Evolutionary conservation across 2,888 invertebrate genomes (phyloP), one percentile per base, ranked within the genome.

Genomic region (Coleophora flavipennella): DNA sequence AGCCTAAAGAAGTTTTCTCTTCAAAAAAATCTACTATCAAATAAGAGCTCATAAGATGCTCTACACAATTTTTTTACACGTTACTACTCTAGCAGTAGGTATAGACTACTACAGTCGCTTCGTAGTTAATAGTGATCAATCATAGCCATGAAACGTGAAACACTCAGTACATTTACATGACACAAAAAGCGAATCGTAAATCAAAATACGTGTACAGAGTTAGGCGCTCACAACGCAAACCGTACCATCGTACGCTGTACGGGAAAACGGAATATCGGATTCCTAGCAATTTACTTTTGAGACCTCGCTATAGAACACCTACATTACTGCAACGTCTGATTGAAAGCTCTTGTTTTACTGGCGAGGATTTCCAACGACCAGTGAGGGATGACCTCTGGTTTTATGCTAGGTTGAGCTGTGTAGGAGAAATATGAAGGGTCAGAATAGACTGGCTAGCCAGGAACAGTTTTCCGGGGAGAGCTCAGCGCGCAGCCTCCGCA

Each of bases 401-500:
- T 54, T 52, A 44, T 51, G 49, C 43, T 41, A 43, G 43, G 41
- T 50, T 59, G 45, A 43, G 29, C 9, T n/a, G 14, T 3, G 12
- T 13, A 13, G 11, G 27, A 35, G 38, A 27, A 52, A 42, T 48
- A 49, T 48, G 63, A 62, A 42, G 57, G 68, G 55, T 68, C 75
- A 63, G 44, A 49, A 46, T 59, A 53, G 40, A 50, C 45, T 66
- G 67, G 75, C 43, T 50, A 38, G 38, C 44, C 55, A 49, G 48
- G 51, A 51, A 40, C 55, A 48, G 58, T 50, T 53, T n/a, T n/a
- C n/a, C 59, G 65, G 67, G 69, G 64, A 42, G 55, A 54, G 59
- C 68, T 61, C 66, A 64, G 54, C 59, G 75, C 75, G 75, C 75
- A 75, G 75, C 73, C 75, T 75, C 75, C 70, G 65, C 57, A 46